Percentiles rank a stretch among this genome's conserved stretches.
Evolutionary conservation across 2,113 vertebrate species (phyloP).

Genomic region (Aegithalos caudatus): DNA sequence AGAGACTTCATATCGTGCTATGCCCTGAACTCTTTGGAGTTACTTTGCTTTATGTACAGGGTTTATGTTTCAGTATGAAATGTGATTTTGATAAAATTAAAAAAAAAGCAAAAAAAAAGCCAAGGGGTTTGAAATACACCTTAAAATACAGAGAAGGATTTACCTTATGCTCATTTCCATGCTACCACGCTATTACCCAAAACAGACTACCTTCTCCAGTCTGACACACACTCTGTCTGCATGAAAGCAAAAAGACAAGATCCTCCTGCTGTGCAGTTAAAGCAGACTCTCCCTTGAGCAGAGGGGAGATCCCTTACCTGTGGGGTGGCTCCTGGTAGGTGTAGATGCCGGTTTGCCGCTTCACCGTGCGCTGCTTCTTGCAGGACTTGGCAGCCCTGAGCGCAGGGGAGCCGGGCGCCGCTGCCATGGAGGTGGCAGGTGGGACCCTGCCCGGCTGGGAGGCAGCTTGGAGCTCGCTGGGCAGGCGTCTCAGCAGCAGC

Average conservation of each 20-base stretch:
- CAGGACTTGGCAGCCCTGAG: constrained; percentile 69
- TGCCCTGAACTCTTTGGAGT: not conserved
- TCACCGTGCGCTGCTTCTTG: constrained; percentile 78
- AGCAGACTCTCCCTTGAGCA: fast-evolving
- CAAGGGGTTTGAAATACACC: not conserved
- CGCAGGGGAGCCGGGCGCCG: constrained; percentile 26
- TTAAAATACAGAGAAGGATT: not conserved
- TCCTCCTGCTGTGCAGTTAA: fast-evolving
- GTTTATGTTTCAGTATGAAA: not conserved
- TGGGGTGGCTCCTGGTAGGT: constrained; percentile 82
- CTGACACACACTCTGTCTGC: not conserved
- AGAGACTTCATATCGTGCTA: not conserved
- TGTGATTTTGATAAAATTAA: not conserved
- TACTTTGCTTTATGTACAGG: not conserved
- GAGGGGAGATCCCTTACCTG: constrained; percentile 73
- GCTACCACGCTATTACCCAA: too few species aligned
- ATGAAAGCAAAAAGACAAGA: fast-evolving
- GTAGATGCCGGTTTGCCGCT: constrained; percentile 80
- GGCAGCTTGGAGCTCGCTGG: not conserved
- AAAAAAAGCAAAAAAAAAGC: not conserved
- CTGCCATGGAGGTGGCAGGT: constrained; percentile 62
- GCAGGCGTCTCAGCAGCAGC: not conserved
- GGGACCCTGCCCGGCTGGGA: not conserved
- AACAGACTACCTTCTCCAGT: not conserved
- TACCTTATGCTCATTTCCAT: not conserved